Evolutionary conservation across 2,797 vertebrate genomes (phyloP), one percentile per base, ranked within the genome.

Genomic region (Falco peregrinus): DNA sequence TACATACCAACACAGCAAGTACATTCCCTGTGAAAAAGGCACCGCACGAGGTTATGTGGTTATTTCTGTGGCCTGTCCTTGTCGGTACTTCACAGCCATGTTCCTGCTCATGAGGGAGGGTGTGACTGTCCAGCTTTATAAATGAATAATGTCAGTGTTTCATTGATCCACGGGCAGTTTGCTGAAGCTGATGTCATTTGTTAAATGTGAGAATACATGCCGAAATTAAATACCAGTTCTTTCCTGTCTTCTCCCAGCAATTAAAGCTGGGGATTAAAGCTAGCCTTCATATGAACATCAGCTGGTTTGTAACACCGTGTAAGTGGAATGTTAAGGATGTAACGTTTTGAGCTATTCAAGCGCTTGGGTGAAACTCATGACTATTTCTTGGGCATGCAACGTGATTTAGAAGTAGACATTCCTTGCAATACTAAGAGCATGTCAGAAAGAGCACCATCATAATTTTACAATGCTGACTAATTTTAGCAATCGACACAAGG

Each of bases 201-300:
- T 87, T 56, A 73, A 93, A 84, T 76, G 63, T 19, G 47, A 94
- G 86, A 90, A 84, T 48, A 15, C 43, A 65, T 9, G 22, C 20
- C 4, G 5, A 77, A 87, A 77, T 82, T 69, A 88, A 91, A 91
- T 57, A 50, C 25, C 50, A 81, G 54, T 51, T 60, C 50, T 94
- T 93, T 83, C 73, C 81, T 84, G 85, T 87, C 53, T 33, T 76
- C 35, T 82, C 63, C 29, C 45, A 85, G 73, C 47, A 90, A 88
- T 89, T 47, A 87, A 33, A 89, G 51, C 61, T 70, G 45, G 17
- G 45, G 88, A 88, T 89, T 47, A 87, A 33, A 89, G 51, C 61
- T 70, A 67, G 35, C 39, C 71, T 94, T 85, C 87, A 82, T 78
- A 88, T 77, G 89, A 87, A 84, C 54, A 88, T 96, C 90, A 97